Conservation (phyloP, 2,113 vertebrate genomes). For the Scophthalmus maximus region DNA sequence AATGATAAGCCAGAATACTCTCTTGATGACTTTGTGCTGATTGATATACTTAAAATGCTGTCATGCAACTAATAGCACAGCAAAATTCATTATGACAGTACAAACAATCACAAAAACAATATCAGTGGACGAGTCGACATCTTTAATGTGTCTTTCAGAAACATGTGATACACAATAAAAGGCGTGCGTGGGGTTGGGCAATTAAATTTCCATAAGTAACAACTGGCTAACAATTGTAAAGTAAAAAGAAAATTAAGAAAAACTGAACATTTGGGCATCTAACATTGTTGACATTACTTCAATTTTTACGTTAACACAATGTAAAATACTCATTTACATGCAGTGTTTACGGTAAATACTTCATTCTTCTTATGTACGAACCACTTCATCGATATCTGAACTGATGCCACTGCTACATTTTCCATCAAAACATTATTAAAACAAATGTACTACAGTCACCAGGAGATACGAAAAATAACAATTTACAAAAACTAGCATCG, state of each 20-base stretch:
- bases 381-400: not conserved
- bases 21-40: too few species aligned
- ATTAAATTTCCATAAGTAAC: not conserved
- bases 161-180: not conserved
- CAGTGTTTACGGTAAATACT: conserved; percentile 12
- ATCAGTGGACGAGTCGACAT: not conserved
- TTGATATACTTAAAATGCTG: too few species aligned
- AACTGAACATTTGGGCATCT: not conserved
- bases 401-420: not conserved
- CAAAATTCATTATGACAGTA: not conserved
- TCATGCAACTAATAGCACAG: not conserved
- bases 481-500: conserved; percentile 32
- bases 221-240: too few species aligned
- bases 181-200: not conserved
- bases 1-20: too few species aligned
- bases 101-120: not conserved
- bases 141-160: not conserved
- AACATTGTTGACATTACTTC: not conserved
- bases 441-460: not conserved
- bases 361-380: conserved; percentile 8
- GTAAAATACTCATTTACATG: conserved; percentile 23
- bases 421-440: conserved; percentile 32
- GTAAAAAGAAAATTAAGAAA: not conserved
- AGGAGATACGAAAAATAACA: conserved; percentile 7
- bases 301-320: not conserved